A percentile compares a stretch with the other conserved stretches of the same genome.
Evolutionary conservation across 2,113 vertebrate genomes (phyloP).

Genomic region (Ophthalmolycus amberensis): DNA sequence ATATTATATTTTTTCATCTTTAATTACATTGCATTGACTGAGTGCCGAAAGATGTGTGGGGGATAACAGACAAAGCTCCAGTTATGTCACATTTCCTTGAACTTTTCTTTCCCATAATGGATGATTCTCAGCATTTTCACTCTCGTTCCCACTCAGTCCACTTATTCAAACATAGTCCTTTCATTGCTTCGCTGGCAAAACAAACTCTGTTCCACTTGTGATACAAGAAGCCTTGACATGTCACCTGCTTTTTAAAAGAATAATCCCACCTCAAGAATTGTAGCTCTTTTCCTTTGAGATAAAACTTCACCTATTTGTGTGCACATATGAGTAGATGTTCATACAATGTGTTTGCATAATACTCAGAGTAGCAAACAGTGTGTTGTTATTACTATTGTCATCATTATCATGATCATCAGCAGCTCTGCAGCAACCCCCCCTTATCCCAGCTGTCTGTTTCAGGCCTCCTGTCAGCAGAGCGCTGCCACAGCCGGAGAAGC

Average conservation of each 20-base stretch:
- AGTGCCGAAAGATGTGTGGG: neutral
- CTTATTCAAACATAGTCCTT: neutral
- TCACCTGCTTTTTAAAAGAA: neutral
- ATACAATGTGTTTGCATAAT: neutral
- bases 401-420: slow-evolving; percentile 20
- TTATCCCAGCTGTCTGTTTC: slow-evolving; percentile 86
- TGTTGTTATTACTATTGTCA: neutral
- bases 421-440: slow-evolving; percentile 18
- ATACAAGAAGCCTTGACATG: slow-evolving; percentile 4
- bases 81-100: neutral
- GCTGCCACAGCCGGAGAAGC: slow-evolving; percentile 95
- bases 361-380: neutral
- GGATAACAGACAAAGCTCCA: neutral
- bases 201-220: neutral
- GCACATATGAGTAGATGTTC: neutral
- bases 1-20: neutral
- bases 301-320: neutral
- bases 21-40: neutral
- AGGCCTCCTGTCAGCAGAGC: slow-evolving; percentile 99
- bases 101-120: neutral
- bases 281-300: neutral
- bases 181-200: neutral
- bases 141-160: neutral
- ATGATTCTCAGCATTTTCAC: neutral
- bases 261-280: neutral